These are phyloP conservation scores for Tyria jacobaeae DNA, from an alignment of 2,888 invertebrate species.

Conservation along the genomic window DNA sequence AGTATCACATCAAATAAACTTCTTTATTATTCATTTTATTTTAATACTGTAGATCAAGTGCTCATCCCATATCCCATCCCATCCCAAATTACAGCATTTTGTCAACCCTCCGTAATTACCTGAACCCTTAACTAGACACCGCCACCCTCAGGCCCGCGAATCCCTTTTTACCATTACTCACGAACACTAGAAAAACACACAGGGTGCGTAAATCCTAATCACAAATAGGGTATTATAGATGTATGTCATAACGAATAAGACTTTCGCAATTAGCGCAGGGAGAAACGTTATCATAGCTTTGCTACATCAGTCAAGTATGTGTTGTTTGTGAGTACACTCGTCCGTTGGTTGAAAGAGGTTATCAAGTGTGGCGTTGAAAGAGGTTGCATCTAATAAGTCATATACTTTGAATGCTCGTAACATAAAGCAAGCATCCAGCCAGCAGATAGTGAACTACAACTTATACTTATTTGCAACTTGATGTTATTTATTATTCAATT, in stretches of 20 bases:
- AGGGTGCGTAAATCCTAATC: neutral
- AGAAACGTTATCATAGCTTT: neutral
- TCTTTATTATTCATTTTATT: neutral
- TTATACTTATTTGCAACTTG: too few species aligned
- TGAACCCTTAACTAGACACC: conserved; percentile 26
- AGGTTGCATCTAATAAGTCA: conserved; percentile 27
- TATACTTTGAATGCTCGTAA: conserved; percentile 32
- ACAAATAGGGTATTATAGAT: neutral
- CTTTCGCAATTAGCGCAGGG: neutral
- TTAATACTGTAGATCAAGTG: neutral
- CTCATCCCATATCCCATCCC: conserved; percentile 6
- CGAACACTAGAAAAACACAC: neutral
- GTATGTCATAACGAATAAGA: neutral
- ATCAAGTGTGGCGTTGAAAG: conserved; percentile 28
- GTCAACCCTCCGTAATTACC: conserved; percentile 40
- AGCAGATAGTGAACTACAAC: too few species aligned
- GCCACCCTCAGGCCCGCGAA: conserved; percentile 14
- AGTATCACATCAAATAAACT: neutral
- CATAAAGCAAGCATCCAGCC: too few species aligned
- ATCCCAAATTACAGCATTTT: conserved; percentile 13
- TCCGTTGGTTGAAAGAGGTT: conserved; percentile 23
- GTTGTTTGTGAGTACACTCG: neutral
- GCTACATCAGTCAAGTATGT: neutral
- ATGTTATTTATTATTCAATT: too few species aligned
- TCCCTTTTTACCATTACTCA: conserved; percentile 29